Base-by-base conservation (phyloP, 2,888 invertebrate species). In the Podabrus alpinus region DNA sequence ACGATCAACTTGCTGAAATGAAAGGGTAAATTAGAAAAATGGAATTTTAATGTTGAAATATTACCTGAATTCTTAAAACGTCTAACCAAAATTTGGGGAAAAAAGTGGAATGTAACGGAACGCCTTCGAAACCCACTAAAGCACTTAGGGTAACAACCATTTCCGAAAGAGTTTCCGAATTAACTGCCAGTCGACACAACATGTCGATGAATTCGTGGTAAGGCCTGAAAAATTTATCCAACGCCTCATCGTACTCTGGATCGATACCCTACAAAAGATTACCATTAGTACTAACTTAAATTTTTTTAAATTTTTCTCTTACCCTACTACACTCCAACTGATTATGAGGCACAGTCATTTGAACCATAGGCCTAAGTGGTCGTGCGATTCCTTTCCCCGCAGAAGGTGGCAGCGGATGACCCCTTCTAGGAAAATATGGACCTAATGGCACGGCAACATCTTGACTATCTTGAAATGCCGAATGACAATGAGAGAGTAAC, bases 11-110 rank as follows among this genome's bases (percentile, higher is more conserved):
- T 92, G 91, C 93, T 95, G 86, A 1, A 64, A 64, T 11, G 9
- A 16, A 64, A 19, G 13, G 7, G 7, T 64, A 19, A 15, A 21
- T 19, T 17, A 16, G 15, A 7, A 13, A n/a, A 9, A 2, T 64
- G 4, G 13, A 13, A 64, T 19, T 17, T n/a, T 9, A 64, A 11
- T 9, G 15, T 64, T 64, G 59, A 68, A 69, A 21, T 17, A 59
- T 45, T 72, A 81, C 93, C 87, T 92, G 92, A 10, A 94, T 92
- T 78, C 93, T 92, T 82, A 94, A 92, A 69, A 97, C 94, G 85
- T 97, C 97, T 77, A 95, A 90, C 97, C 97, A 97, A 83, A 97
- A 92, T 83, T 96, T 94, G 15, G 97, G 96, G 88, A 97, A 97
- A 85, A 94, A 92, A 77, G 94, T 94, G 84, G 95, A 93, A 88